These are phyloP conservation scores for Panthera tigris DNA, from an alignment of 2,113 vertebrate species.

Conservation along the genomic window DNA sequence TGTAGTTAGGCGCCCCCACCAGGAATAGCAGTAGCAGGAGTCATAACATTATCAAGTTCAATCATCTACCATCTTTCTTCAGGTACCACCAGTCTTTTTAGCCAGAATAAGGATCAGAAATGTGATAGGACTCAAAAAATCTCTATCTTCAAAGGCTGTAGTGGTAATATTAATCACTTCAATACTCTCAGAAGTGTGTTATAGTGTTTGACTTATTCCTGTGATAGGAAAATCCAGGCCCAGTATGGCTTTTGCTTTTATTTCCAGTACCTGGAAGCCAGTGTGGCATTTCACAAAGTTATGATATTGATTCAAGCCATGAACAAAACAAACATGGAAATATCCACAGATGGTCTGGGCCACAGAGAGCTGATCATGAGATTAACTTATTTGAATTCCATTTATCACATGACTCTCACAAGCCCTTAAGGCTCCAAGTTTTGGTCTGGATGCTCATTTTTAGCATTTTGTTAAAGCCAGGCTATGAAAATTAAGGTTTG, in stretches of 20 bases:
- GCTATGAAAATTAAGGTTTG: not conserved
- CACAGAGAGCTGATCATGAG: not conserved
- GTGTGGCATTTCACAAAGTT: not conserved
- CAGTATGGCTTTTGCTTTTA: not conserved
- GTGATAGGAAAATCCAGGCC: not conserved
- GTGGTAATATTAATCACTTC: not conserved
- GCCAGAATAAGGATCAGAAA: not conserved
- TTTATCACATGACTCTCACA: not conserved
- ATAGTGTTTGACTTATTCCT: not conserved
- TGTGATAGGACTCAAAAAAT: not conserved
- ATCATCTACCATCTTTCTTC: not conserved
- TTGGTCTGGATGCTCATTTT: not conserved
- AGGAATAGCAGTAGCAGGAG: not conserved
- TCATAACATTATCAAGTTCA: not conserved
- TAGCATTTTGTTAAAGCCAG: not conserved
- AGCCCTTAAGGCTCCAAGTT: not conserved
- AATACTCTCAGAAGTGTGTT: not conserved
- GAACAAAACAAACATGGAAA: not conserved
- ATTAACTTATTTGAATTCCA: not conserved
- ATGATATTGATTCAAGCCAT: not conserved
- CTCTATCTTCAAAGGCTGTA: not conserved
- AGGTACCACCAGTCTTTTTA: not conserved
- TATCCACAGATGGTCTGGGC: not conserved
- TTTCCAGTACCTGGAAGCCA: not conserved
- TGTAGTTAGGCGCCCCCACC: not conserved